Evolutionary conservation across 2,113 vertebrate genomes (phyloP), one percentile per base, ranked within the genome.

Genomic region (Pica pica): DNA sequence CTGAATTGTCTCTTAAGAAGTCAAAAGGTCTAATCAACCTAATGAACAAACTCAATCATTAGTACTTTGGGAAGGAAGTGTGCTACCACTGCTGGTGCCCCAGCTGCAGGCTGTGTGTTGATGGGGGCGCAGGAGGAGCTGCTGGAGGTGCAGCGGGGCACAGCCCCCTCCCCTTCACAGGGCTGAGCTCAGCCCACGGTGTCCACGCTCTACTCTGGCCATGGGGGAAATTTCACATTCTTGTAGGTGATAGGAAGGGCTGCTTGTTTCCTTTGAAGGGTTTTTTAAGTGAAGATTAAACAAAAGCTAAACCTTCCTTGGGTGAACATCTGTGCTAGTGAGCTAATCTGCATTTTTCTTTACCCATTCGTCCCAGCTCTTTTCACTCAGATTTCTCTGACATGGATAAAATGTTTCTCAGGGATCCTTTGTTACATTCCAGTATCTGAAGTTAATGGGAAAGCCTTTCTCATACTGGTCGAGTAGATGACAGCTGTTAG

Each of bases 11-110:
- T 95, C 94, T 95, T 47, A 85, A 93, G 88, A 94, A 94, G 97
- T 90, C 95, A 96, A 92, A 97, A 96, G 95, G 96, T 97, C 92
- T 96, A 94, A 97, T 96, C 90, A 96, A 33, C 73, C 83, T 94
- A 92, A 95, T 93, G 94, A 96, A 93, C 79, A 89, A 96, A 95
- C 92, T 93, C 86, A 87, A 33, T 96, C 90, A 82, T 95, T 95
- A 94, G 83, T 63, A 69, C 88, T 90, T 95, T 50, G 85, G 77
- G 88, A 91, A 87, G 87, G 92, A 78, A 49, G 67, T 44, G 74
- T 65, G 65, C 70, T 83, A 22, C 12, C 44, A 1, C 3, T 26
- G 10, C 30, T 17, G 53, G 57, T 87, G 26, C 57, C 67, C 71
- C 55, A 15, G 50, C 90, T 63, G 87, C 53, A 14, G 6, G 39